Evolutionary conservation across 2,888 invertebrate genomes (phyloP).

Genomic region (Agapetus fuscipes): DNA sequence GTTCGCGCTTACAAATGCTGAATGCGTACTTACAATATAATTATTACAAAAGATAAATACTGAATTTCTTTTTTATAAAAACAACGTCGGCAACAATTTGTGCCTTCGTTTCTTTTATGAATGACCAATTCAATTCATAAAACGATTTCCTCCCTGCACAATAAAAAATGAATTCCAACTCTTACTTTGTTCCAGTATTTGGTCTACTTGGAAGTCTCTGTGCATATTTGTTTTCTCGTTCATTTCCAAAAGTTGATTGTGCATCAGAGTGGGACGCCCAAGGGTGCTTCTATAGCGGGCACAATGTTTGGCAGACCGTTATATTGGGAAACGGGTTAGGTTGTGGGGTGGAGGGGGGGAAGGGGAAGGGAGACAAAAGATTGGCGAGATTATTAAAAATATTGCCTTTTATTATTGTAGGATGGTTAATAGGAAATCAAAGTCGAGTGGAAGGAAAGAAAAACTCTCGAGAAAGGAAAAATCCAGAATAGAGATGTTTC

Average conservation of each 20-base stretch:
- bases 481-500: too few species aligned
- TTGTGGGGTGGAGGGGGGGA: slow-evolving; percentile 2
- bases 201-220: not conserved
- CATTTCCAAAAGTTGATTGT: not conserved
- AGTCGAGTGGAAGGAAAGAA: slow-evolving; percentile 4
- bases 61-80: too few species aligned
- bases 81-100: too few species aligned
- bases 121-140: too few species aligned
- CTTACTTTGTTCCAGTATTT: not conserved
- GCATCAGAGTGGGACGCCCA: not conserved
- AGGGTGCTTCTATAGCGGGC: not conserved
- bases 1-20: too few species aligned
- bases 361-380: slow-evolving; percentile 15
- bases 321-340: slow-evolving; percentile 18
- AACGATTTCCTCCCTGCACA: too few species aligned
- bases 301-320: slow-evolving; percentile 19
- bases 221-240: not conserved
- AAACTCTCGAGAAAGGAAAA: too few species aligned
- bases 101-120: too few species aligned
- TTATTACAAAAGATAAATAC: too few species aligned
- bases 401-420: slow-evolving; percentile 17
- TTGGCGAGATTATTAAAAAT: slow-evolving; percentile 21
- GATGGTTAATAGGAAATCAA: slow-evolving; percentile 16
- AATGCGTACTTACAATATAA: too few species aligned
- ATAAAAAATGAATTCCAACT: too few species aligned